Conservation (phyloP, 2,888 invertebrate genomes). For the Erpobdella octoculata region DNA sequence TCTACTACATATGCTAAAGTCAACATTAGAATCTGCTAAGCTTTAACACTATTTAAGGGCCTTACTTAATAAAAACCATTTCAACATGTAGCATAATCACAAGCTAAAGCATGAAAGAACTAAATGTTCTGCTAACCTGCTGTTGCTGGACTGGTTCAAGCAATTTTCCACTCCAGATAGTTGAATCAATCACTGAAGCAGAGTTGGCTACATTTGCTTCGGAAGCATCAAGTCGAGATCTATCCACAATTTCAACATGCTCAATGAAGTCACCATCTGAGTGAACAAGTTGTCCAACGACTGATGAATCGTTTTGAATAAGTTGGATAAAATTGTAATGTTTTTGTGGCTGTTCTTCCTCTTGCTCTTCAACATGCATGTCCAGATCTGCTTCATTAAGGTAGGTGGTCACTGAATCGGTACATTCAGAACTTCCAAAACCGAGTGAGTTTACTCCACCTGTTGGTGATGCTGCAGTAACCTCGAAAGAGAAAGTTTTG, state of each 20-base stretch:
- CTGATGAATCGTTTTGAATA: slow-evolving; percentile 8
- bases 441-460: neutral
- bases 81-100: no score
- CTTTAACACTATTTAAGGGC: no score
- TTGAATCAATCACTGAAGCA: neutral
- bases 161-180: neutral
- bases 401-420: neutral
- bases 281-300: slow-evolving; percentile 3
- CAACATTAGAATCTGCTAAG: no score
- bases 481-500: neutral
- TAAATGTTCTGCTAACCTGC: no score
- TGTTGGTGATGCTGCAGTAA: neutral
- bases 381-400: neutral
- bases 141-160: no score
- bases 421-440: neutral
- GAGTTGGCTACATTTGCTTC: slow-evolving; percentile 4
- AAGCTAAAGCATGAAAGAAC: no score
- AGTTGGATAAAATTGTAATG: slow-evolving; percentile 23
- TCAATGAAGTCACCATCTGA: slow-evolving; percentile 16
- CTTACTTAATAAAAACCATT: no score
- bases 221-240: neutral
- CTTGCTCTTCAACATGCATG: neutral
- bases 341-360: slow-evolving; percentile 7
- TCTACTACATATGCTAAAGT: no score
- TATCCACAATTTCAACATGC: slow-evolving; percentile 4